These are phyloP conservation scores for Esox niger DNA, from an alignment of 2,113 vertebrate genomes.

Conservation along the genomic window DNA sequence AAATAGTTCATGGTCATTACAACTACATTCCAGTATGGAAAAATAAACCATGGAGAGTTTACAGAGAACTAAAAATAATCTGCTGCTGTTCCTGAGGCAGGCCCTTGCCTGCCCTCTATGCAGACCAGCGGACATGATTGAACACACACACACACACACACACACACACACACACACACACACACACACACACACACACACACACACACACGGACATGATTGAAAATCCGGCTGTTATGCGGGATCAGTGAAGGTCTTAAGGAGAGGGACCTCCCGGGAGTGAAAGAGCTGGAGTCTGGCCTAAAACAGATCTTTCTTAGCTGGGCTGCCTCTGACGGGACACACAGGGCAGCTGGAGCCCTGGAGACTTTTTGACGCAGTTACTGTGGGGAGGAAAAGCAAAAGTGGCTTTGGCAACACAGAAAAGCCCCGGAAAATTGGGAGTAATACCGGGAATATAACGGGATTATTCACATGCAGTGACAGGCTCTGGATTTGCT, in stretches of 20 bases:
- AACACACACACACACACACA: no score
- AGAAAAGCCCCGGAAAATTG: neutral
- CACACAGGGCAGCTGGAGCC: constrained; percentile 47
- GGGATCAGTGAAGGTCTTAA: constrained; percentile 53
- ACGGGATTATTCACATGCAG: neutral
- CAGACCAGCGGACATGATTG: no score
- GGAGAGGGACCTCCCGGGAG: constrained; percentile 63
- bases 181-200: no score
- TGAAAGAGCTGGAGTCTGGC: constrained; percentile 3
- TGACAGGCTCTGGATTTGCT: constrained; percentile 1
- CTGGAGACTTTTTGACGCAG: constrained; percentile 37
- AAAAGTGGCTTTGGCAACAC: constrained; percentile 49
- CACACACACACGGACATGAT: constrained; percentile 24
- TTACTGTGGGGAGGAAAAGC: constrained; percentile 43
- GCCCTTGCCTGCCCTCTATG: no score
- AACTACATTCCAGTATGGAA: no score
- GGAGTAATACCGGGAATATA: constrained; percentile 9
- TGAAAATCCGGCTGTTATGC: constrained; percentile 48
- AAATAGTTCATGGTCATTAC: no score
- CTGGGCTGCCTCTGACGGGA: constrained; percentile 54
- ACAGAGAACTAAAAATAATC: no score
- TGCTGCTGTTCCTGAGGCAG: no score
- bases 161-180: no score
- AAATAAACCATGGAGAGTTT: no score
- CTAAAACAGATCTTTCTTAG: constrained; percentile 47